These are phyloP conservation scores for Drosophila subobscura DNA, from an alignment of 1,140 invertebrate genomes.

Conservation along the genomic window DNA sequence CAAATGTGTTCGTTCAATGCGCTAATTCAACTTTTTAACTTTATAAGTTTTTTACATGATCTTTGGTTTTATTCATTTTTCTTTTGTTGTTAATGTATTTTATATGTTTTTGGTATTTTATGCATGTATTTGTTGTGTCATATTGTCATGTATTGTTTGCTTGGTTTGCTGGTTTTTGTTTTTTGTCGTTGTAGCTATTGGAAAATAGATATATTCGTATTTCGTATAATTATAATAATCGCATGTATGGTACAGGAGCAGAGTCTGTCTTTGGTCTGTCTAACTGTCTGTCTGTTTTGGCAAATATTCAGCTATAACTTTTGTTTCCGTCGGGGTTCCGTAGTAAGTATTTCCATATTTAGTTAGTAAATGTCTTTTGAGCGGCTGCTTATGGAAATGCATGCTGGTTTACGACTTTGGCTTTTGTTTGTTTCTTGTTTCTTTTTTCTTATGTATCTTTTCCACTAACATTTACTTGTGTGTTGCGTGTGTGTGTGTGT, in stretches of 20 bases:
- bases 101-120: constrained; percentile 29
- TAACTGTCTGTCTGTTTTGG: constrained; percentile 53
- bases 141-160: constrained; percentile 78
- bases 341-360: constrained; percentile 3
- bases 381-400: constrained; percentile 70
- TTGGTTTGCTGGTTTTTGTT: constrained; percentile 47
- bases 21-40: constrained; percentile 54
- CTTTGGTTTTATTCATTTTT: constrained; percentile 31
- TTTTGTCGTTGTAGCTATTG: constrained; percentile 56
- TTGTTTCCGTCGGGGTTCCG: constrained; percentile 22
- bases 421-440: constrained; percentile 27
- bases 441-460: constrained; percentile 42
- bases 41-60: constrained; percentile 45
- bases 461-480: constrained; percentile 56
- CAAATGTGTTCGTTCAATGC: constrained; percentile 51
- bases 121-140: constrained; percentile 57
- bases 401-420: constrained; percentile 80
- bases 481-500: constrained; percentile 31
- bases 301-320: constrained; percentile 62
- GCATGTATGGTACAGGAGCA: constrained; percentile 61
- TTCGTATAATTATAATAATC: constrained; percentile 1
- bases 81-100: constrained; percentile 30
- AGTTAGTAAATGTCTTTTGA: constrained; percentile 18
- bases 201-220: constrained; percentile 54
- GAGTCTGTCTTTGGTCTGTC: constrained; percentile 24